Percentiles rank a stretch among this genome's conserved stretches.
phyloP scores from a whole-genome alignment of 2,113 vertebrate genomes.

The Gnathonemus echidnorhynchus region DNA sequence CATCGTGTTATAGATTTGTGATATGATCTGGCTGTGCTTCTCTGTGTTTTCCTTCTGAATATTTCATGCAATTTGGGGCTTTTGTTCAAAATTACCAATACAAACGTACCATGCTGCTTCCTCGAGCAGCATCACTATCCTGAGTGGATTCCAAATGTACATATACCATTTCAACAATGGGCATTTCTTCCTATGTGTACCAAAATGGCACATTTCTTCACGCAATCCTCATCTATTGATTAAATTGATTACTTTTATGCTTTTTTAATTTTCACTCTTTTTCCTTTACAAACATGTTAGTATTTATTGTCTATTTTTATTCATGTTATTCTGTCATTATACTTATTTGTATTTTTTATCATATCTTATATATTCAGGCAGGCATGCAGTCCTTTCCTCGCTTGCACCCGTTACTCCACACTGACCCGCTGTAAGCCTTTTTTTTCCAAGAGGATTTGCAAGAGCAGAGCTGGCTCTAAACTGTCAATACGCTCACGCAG shows the following conservation, averaged over 20 bases:
- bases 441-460: background rate
- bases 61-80: slow-evolving; percentile 4
- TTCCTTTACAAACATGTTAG: background rate
- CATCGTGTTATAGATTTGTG: slow-evolving; percentile 2
- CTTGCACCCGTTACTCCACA: background rate
- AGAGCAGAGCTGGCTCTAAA: background rate
- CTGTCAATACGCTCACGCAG: background rate
- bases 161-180: slow-evolving; percentile 40
- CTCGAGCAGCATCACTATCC: background rate
- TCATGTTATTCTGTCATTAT: background rate
- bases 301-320: background rate
- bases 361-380: background rate
- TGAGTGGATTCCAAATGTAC: background rate
- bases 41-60: background rate
- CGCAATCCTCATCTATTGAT: background rate
- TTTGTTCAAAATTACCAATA: slow-evolving; percentile 21
- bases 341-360: background rate
- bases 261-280: background rate
- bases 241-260: background rate
- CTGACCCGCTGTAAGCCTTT: background rate
- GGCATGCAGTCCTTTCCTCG: background rate
- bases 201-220: background rate
- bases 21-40: background rate
- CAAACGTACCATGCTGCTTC: slow-evolving; percentile 38
- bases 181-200: background rate